Percentiles rank a stretch among this genome's conserved stretches.
These are phyloP conservation scores for Gavialis gangeticus DNA, from an alignment of 2,113 vertebrate genomes.

Conservation along the genomic window DNA sequence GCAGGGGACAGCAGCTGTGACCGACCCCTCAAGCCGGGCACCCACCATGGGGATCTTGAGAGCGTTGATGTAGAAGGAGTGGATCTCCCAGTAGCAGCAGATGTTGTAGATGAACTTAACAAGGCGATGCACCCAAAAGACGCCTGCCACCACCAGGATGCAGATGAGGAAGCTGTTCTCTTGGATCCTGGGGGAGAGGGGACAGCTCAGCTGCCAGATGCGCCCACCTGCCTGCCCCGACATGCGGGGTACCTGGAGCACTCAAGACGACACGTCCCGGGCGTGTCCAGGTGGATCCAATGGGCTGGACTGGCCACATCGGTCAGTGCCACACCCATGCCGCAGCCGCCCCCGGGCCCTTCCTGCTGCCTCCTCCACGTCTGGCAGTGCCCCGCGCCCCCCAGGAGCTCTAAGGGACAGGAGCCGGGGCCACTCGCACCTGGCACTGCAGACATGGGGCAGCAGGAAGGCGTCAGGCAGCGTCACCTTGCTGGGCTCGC, in stretches of 20 bases:
- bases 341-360: too few relatives aligned
- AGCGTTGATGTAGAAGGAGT: slow-evolving; percentile 94
- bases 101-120: slow-evolving; percentile 98
- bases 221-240: neutral
- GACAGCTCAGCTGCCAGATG: neutral
- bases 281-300: too few relatives aligned
- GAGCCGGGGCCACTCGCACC: slow-evolving; percentile 73
- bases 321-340: too few relatives aligned
- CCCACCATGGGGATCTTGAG: slow-evolving; percentile 95
- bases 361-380: neutral
- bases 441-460: slow-evolving; percentile 89
- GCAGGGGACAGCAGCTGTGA: fast-evolving
- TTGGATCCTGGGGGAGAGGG: slow-evolving; percentile 85
- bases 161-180: slow-evolving; percentile 92
- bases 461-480: slow-evolving; percentile 94
- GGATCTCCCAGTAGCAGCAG: slow-evolving; percentile 99
- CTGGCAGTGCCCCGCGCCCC: too few relatives aligned
- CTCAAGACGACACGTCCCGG: too few relatives aligned
- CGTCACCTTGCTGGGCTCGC: slow-evolving; percentile 91
- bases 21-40: fast-evolving
- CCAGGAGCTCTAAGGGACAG: neutral
- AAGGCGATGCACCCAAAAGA: slow-evolving; percentile 97
- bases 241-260: too few relatives aligned
- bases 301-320: too few relatives aligned
- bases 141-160: slow-evolving; percentile 91